Evolutionary conservation across 2,888 invertebrate species (phyloP), one percentile per base, ranked within the genome.

Genomic region (Augiades crinisus): DNA sequence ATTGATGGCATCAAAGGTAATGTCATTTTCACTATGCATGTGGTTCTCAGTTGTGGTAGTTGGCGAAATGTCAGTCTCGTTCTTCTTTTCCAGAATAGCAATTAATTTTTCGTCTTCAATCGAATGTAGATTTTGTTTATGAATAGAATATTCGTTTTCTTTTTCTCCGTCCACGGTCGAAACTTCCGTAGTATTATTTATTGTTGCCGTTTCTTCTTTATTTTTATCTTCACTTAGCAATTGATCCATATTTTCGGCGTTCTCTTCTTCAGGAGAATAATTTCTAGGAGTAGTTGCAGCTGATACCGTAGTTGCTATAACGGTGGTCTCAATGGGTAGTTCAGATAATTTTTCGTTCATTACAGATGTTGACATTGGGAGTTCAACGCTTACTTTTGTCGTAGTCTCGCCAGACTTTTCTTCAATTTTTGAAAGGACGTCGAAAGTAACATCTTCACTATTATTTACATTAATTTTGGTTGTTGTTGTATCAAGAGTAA

Each of bases 1-100:
- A 51, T 71, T 83, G 13, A 85, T 81, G 17, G 67, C 63, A 60
- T 85, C 82, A 59, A 87, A 85, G 33, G 84, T 83, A 17, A 84
- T 74, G 21, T 85, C 80, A 34, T 56, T 57, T 53, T 57, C 46
- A 41, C 54, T 54, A 21, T 53, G 45, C 10, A 49, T 53, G 6
- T 30, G 41, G n/a, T 41, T 44, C 14, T 50, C 47, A 37, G 54
- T 55, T 16, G 57, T 56, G 13, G 47, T 45, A 45, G 54, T 16
- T 61, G 62, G 63, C 21, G 53, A 63, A 40, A 46, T 50, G 43
- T 61, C 51, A 16, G 41, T 16, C 46, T 60, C 43, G 38, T 65
- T 61, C 54, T 67, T 70, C 10, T 62, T 68, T 37, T 64, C 69
- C 10, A 78, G 60, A 30, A 68, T 65, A 40, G 72, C 61, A 52